A percentile compares a stretch with the other conserved stretches of the same genome.
phyloP scores from a whole-genome alignment of 1,140 invertebrate species.

The Drosophila triauraria region DNA sequence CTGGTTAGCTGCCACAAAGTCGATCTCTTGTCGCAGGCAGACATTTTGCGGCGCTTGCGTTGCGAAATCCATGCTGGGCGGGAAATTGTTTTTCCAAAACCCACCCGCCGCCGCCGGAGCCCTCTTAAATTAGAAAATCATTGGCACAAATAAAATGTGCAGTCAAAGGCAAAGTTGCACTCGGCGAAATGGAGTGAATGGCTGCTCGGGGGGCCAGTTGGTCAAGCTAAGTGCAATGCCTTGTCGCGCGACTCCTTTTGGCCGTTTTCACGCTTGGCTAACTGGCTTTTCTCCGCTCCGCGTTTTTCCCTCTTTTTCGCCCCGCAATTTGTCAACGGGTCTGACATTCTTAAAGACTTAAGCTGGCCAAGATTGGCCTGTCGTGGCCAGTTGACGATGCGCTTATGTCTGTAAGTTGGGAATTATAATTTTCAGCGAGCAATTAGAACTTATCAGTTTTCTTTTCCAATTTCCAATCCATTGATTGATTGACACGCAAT shows the following conservation, averaged over 20 bases:
- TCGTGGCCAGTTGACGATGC: conserved; percentile 23
- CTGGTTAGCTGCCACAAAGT: conserved; percentile 45
- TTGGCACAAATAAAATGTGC: conserved; percentile 79
- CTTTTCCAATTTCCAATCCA: background rate
- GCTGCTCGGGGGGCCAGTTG: conserved; percentile 30
- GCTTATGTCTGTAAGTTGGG: conserved; percentile 45
- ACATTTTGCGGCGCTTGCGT: conserved; percentile 28
- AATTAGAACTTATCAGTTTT: conserved; percentile 41
- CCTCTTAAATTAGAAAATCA: conserved; percentile 76
- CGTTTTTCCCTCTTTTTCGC: background rate
- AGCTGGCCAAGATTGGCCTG: conserved; percentile 52
- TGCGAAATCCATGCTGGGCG: conserved; percentile 36
- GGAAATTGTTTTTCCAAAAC: conserved; percentile 65
- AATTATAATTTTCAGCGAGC: conserved; percentile 51
- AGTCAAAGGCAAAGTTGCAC: conserved; percentile 60
- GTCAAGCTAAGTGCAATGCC: conserved; percentile 79
- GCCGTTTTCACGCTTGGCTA: conserved; percentile 34
- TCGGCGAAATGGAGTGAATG: conserved; percentile 18
- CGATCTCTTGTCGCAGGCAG: conserved; percentile 61
- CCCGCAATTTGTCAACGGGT: conserved; percentile 64
- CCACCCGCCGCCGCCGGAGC: background rate
- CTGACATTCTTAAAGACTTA: conserved; percentile 68
- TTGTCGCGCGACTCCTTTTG: conserved; percentile 65
- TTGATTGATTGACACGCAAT: conserved; percentile 43
- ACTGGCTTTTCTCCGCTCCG: conserved; percentile 16